These are phyloP conservation scores for Xiphorhynchus elegans DNA, from an alignment of 2,113 vertebrate genomes.

Conservation along the genomic window DNA sequence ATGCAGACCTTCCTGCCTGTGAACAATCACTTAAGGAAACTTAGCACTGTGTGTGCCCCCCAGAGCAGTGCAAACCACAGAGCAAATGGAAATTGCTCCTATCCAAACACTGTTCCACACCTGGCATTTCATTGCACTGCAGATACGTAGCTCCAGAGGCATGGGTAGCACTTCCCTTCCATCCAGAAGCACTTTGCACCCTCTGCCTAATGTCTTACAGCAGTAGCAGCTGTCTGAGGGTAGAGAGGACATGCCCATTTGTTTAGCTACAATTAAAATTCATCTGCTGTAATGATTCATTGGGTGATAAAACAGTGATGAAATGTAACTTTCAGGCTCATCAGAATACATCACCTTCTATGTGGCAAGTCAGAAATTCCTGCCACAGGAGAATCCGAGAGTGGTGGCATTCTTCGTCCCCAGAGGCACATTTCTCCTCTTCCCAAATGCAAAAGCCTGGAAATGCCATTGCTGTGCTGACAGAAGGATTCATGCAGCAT, in stretches of 20 bases:
- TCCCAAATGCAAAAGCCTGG: conserved; percentile 54
- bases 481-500: conserved; percentile 71
- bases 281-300: conserved; percentile 66
- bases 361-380: conserved; percentile 46
- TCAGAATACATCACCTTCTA: conserved; percentile 60
- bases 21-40: background rate
- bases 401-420: conserved; percentile 29
- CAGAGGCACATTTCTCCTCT: conserved; percentile 50
- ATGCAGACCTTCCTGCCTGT: background rate
- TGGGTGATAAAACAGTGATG: conserved; percentile 64
- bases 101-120: conserved; percentile 28
- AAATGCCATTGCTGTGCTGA: conserved; percentile 65
- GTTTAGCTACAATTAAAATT: conserved; percentile 72
- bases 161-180: background rate
- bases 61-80: background rate
- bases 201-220: conserved; percentile 59
- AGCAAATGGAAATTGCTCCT: conserved; percentile 21
- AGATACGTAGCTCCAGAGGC: conserved; percentile 16
- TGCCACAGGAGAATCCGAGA: conserved; percentile 6
- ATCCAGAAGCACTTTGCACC: conserved; percentile 49
- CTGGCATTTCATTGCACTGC: conserved; percentile 32
- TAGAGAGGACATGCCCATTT: conserved; percentile 63
- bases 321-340: conserved; percentile 64
- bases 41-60: background rate
- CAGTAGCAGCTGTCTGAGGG: conserved; percentile 59